These are phyloP conservation scores for Gasterosteus aculeatus DNA, from an alignment of 2,113 vertebrate genomes.

Conservation along the genomic window DNA sequence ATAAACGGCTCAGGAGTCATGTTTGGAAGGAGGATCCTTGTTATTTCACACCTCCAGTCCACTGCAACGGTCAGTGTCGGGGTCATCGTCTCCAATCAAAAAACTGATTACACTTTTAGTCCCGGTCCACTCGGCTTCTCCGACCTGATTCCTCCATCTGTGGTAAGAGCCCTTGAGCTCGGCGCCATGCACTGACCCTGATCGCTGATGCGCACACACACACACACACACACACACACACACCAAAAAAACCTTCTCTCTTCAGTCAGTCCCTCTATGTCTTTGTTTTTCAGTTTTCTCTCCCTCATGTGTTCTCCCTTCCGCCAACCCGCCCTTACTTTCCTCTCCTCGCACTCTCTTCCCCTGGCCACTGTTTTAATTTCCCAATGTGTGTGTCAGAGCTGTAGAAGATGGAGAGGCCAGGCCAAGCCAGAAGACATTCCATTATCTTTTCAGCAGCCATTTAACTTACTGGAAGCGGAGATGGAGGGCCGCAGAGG, in stretches of 20 bases:
- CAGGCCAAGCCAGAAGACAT: constrained; percentile 72
- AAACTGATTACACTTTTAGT: constrained; percentile 70
- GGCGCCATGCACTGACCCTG: constrained; percentile 60
- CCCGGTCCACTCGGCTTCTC: constrained; percentile 42
- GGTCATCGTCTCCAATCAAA: constrained; percentile 61
- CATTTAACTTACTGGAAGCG: constrained; percentile 76
- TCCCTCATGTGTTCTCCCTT: constrained; percentile 27
- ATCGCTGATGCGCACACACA: constrained; percentile 31
- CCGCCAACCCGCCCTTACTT: constrained; percentile 1
- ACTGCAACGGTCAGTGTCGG: constrained; percentile 35
- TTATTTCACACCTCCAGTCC: constrained; percentile 32
- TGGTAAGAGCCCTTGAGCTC: constrained; percentile 63
- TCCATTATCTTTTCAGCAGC: constrained; percentile 82
- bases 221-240: constrained; percentile 21
- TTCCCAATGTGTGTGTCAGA: constrained; percentile 66
- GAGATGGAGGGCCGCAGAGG: constrained; percentile 48
- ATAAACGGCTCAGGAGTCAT: constrained; percentile 13
- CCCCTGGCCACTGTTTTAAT: constrained; percentile 72
- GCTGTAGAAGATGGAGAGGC: constrained; percentile 74
- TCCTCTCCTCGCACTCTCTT: background rate
- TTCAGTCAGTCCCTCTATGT: constrained; percentile 30
- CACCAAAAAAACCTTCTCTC: constrained; percentile 4
- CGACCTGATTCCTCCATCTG: constrained; percentile 53
- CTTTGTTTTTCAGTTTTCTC: constrained; percentile 9
- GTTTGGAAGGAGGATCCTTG: constrained; percentile 25